Evolutionary conservation across 1,140 invertebrate genomes (phyloP).

Genomic region (Antheraea mylitta): DNA sequence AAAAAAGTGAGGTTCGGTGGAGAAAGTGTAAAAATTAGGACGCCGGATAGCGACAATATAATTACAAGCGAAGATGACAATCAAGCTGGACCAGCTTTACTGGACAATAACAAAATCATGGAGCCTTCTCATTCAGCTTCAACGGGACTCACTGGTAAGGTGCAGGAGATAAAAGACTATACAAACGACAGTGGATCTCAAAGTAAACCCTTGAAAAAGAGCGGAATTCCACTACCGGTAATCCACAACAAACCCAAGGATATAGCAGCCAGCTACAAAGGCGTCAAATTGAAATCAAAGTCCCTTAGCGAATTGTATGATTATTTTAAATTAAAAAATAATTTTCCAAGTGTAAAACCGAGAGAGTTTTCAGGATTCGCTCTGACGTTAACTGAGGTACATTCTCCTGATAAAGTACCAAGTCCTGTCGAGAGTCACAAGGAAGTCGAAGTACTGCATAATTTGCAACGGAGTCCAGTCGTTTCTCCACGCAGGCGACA

Average conservation of each 20-base stretch:
- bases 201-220: constrained; percentile 43
- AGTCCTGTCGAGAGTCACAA: constrained; percentile 77
- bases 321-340: constrained; percentile 72
- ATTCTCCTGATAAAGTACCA: constrained; percentile 72
- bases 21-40: constrained; percentile 89
- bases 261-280: constrained; percentile 38
- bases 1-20: constrained; percentile 90
- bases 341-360: constrained; percentile 31
- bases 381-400: constrained; percentile 55
- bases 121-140: constrained; percentile 36
- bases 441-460: constrained; percentile 82
- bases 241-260: constrained; percentile 52
- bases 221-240: constrained; percentile 67
- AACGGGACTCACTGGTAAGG: constrained; percentile 52
- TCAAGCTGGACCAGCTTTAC: constrained; percentile 30
- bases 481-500: constrained; percentile 68
- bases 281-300: constrained; percentile 71
- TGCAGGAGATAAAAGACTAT: constrained; percentile 60
- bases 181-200: constrained; percentile 39
- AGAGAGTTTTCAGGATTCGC: constrained; percentile 58
- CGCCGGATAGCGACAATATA: constrained; percentile 87
- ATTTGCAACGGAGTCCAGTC: constrained; percentile 78
- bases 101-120: constrained; percentile 42
- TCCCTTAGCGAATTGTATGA: constrained; percentile 74
- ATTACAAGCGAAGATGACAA: constrained; percentile 74